A percentile compares a stretch with the other conserved stretches of the same genome.
Evolutionary conservation across 2,797 vertebrate species (phyloP).

Genomic region (Gymnothorax javanicus): DNA sequence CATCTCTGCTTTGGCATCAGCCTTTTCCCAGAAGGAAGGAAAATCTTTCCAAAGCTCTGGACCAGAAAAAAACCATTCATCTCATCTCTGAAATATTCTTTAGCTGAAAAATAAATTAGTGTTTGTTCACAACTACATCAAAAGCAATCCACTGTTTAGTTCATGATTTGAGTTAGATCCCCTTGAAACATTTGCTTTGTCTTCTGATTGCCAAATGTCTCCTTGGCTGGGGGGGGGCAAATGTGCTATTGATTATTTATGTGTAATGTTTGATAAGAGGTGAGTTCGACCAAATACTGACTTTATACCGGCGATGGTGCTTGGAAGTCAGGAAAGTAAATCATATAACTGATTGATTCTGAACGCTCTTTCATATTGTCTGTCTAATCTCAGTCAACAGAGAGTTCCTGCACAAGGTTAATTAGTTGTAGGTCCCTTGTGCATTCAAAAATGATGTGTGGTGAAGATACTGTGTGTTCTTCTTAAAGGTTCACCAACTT

Average conservation of each 20-base stretch:
- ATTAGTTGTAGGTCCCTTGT: constrained; percentile 75
- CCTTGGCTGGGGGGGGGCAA: constrained; percentile 15
- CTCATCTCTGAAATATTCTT: not conserved
- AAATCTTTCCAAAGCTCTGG: not conserved
- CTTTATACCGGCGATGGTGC: constrained; percentile 77
- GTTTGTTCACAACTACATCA: not conserved
- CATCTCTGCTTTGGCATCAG: not conserved
- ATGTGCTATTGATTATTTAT: constrained; percentile 60
- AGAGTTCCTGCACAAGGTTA: constrained; percentile 78
- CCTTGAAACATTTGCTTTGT: not conserved
- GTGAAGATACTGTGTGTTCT: constrained; percentile 70
- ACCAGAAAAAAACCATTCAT: not conserved
- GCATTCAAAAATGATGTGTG: constrained; percentile 67
- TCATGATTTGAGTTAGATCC: not conserved
- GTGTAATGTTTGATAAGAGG: constrained; percentile 44
- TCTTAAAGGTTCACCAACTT: constrained; percentile 64
- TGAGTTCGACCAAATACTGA: constrained; percentile 71
- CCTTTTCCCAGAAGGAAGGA: not conserved
- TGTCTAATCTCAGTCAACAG: constrained; percentile 64
- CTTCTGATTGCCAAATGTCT: constrained; percentile 18
- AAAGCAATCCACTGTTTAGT: not conserved
- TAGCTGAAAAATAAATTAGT: not conserved
- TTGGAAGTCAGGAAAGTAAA: constrained; percentile 78
- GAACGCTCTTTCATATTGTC: constrained; percentile 75
- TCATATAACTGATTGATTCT: constrained; percentile 71